Percentiles rank a stretch among this genome's conserved stretches.
phyloP scores from a whole-genome alignment of 2,797 vertebrate species.

The Anomalospiza imberbis region DNA sequence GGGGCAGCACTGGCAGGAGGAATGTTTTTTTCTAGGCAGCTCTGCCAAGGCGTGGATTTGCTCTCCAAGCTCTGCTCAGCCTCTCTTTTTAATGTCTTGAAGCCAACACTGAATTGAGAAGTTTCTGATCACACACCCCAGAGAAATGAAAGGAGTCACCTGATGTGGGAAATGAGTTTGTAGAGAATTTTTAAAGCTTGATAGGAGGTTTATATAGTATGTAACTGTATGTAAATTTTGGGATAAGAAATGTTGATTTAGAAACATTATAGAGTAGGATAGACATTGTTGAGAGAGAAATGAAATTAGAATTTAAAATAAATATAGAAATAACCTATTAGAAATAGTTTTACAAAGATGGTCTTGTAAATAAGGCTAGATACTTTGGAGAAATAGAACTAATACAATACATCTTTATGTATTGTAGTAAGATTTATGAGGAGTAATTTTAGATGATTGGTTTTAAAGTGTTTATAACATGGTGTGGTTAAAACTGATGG shows the following conservation, averaged over 20 bases:
- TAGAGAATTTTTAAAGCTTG: background rate
- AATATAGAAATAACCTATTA: no score
- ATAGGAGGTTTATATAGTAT: background rate
- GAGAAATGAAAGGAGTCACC: background rate
- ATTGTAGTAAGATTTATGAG: background rate
- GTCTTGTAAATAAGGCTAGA: background rate
- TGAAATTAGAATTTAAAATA: no score
- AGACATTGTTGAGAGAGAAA: background rate
- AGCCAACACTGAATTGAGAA: background rate
- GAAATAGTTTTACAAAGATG: background rate
- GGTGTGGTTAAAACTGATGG: background rate
- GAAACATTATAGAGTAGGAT: background rate
- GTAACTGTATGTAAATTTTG: background rate
- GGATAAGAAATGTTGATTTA: background rate
- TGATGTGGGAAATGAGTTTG: background rate
- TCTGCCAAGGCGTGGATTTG: background rate
- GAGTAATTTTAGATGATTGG: background rate
- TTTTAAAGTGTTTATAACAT: background rate
- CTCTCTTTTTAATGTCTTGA: background rate
- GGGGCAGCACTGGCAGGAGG: background rate
- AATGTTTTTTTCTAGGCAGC: background rate
- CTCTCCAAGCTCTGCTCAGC: background rate
- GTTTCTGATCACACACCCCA: background rate
- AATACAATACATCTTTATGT: no score
- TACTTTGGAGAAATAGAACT: background rate